Base-by-base conservation (phyloP, 2,888 invertebrate species). In the Trichogramma dendrolimi region DNA sequence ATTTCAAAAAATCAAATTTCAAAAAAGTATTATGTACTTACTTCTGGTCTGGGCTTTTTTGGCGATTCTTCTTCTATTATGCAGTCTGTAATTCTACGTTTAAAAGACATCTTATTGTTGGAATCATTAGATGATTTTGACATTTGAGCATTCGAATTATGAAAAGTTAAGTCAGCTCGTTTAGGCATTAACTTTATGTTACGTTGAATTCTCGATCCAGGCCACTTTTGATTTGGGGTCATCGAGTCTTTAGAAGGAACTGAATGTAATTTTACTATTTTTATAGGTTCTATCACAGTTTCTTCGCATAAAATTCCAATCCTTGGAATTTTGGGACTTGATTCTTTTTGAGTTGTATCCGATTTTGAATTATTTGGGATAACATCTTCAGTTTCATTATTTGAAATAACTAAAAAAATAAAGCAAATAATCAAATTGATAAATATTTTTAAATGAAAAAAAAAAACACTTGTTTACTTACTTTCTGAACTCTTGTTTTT, bases 131-230 rank as follows among this genome's bases (percentile, higher is more conserved):
- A 27, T 27, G 27, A 3, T 27, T 27, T 27, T 46, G n/a, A 46
- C 8, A 8, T 6, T 38, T 11, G 6, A 44, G 42, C 44, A n/a
- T n/a, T 56, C 47, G 47, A n/a, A 8, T 52, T 40, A 11, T 55
- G 43, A 39, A 63, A n/a, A 57, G 8, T 27, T 60, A 70, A 74
- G 38, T 75, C 73, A 14, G 61, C 71, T 59, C 76, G 70, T 63
- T 74, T 75, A n/a, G 78, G 78, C 62, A 78, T 62, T 49, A 74
- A 66, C 60, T 78, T 78, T 4, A 78, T 75, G 52, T 78, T 79
- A 6, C 76, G 71, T 53, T 77, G 75, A 56, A 79, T 78, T 11
- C 78, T 72, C 42, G 73, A 60, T 7, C 75, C 75, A 2, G 71
- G 71, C 73, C 75, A 75, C 58, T 73, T 73, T 58, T 69, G 66